Evolutionary conservation across 1,140 invertebrate genomes (phyloP).

Genomic region (Piezodorus guildinii): DNA sequence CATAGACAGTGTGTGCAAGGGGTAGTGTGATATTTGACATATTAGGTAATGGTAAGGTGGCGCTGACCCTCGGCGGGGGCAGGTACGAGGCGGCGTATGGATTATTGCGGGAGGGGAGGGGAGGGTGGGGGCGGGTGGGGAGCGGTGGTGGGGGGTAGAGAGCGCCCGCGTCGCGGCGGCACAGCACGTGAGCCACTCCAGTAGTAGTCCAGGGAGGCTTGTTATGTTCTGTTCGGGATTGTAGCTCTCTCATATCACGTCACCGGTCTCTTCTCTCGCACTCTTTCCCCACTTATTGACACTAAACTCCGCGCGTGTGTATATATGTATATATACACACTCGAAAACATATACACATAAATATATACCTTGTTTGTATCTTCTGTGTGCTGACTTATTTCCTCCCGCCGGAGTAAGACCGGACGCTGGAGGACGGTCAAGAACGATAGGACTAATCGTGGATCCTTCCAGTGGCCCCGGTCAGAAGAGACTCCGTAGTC

Average conservation of each 20-base stretch:
- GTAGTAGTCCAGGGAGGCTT: neutral
- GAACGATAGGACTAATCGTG: slow-evolving; percentile 3
- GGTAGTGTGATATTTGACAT: too few species aligned
- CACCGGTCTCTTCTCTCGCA: slow-evolving; percentile 1
- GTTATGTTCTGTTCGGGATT: neutral
- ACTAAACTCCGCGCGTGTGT: too few species aligned
- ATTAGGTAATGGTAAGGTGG: neutral
- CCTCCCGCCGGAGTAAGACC: too few species aligned
- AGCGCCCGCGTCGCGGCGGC: neutral
- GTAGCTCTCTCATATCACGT: neutral
- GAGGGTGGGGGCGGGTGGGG: neutral
- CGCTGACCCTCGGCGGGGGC: neutral
- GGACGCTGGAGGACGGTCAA: too few species aligned
- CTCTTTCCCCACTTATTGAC: neutral
- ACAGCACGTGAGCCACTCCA: slow-evolving; percentile 4
- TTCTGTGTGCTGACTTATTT: too few species aligned
- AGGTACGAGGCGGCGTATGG: slow-evolving; percentile 6
- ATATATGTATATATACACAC: too few species aligned
- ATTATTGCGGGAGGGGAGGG: neutral
- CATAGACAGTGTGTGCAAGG: too few species aligned
- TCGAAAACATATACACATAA: too few species aligned
- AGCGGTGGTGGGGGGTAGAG: neutral
- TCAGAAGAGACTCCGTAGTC: slow-evolving; percentile 4
- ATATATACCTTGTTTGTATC: too few species aligned
- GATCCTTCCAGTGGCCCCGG: slow-evolving; percentile 10